Base-by-base conservation (phyloP, 2,113 vertebrate genomes). In the Eleginops maclovinus region DNA sequence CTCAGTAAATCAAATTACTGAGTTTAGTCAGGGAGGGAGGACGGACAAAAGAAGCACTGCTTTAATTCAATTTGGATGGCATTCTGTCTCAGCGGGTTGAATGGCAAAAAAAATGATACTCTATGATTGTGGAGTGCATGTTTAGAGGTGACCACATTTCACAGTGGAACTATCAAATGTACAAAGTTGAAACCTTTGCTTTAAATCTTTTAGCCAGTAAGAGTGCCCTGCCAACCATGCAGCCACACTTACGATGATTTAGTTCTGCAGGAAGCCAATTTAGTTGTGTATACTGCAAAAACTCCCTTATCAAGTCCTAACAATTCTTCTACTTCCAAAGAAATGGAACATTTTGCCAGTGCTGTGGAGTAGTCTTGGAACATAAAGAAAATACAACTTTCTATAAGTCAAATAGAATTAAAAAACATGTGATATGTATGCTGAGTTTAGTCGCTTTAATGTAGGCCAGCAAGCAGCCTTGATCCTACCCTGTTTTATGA, bases 1-100 rank as follows among this genome's bases (percentile, higher is more conserved):
- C 72, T 76, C 62, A 80, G 79, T 79, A 68, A 81, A 83, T 85
- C 50, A 83, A 79, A 89, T 77, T 43, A 77, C 47, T 22, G 55
- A 72, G 53, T 79, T 74, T 19, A 72, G 73, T 36, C 49, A 56
- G n/a, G 69, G 47, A 64, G 55, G 67, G 61, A 67, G 54, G 41
- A 71, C 16, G 19, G 64, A 72, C 61, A 36, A 9, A 49, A 77
- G 58, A 75, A 51, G 72, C 59, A 24, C 46, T 9, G 78, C 47
- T 80, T 76, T 82, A 68, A 77, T 66, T 72, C 36, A 80, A 70
- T 75, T 78, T 81, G 73, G 61, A 83, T 51, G 68, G 46, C 54
- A 58, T 55, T 72, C 40, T 1, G 12, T 17, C 75, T 61, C 64
- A 22, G 36, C 14, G 43, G 31, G 4, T 53, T 28, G 17, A 31